Evolutionary conservation across 2,888 invertebrate genomes (phyloP).

Genomic region (Candidula unifasciata): DNA sequence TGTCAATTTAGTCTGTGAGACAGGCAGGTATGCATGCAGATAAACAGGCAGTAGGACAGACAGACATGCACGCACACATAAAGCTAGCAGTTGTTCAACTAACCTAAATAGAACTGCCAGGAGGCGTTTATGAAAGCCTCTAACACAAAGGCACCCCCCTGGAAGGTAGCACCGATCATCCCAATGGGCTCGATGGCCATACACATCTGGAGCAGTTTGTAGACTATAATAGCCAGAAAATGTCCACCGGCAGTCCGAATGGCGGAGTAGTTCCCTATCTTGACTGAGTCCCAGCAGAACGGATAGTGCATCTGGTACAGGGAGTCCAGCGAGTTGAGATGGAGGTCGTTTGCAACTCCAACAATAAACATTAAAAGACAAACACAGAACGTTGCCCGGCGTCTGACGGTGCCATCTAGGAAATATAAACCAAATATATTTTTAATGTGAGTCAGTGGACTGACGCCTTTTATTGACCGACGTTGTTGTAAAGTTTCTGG

Average conservation of each 20-base stretch:
- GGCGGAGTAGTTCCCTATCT: constrained; percentile 47
- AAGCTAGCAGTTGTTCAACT: neutral
- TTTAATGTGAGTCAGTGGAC: neutral
- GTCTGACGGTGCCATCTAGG: constrained; percentile 26
- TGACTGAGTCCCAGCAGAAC: constrained; percentile 48
- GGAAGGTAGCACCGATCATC: constrained; percentile 21
- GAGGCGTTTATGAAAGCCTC: constrained; percentile 36
- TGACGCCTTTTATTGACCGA: neutral
- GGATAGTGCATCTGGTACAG: constrained; percentile 44
- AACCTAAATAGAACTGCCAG: constrained; percentile 45
- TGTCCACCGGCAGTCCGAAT: constrained; percentile 24
- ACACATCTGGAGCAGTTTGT: constrained; percentile 18
- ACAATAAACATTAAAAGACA: constrained; percentile 25
- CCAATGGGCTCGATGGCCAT: constrained; percentile 22
- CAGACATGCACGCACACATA: neutral
- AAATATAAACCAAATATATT: constrained; percentile 52
- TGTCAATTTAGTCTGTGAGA: too few relatives aligned
- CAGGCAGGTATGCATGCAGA: too few relatives aligned
- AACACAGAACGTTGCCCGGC: constrained; percentile 13
- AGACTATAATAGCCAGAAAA: constrained; percentile 9
- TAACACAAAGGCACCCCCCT: constrained; percentile 13
- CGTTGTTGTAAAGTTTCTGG: constrained; percentile 45
- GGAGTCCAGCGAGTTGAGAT: constrained; percentile 29
- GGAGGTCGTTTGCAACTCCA: constrained; percentile 10
- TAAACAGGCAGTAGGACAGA: too few relatives aligned